Conservation (phyloP, 2,888 invertebrate genomes). For the Sthenelais limicola region DNA sequence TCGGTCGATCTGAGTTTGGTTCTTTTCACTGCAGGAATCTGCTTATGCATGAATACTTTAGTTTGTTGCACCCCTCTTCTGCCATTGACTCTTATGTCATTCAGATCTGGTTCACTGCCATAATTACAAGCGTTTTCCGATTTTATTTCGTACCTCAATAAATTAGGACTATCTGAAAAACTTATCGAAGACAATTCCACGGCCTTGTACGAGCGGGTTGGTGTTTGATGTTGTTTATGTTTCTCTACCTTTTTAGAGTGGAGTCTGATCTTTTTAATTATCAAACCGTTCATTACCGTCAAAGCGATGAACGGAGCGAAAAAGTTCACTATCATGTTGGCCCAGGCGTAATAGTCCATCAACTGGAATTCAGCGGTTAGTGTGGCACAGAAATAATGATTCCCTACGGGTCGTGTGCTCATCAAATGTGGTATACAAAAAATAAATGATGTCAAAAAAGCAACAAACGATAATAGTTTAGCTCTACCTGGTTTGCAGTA, state of each 20-base stretch:
- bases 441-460: too few relatives aligned
- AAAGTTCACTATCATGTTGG: background rate
- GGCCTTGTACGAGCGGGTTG: too few relatives aligned
- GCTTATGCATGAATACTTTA: too few relatives aligned
- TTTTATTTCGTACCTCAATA: too few relatives aligned
- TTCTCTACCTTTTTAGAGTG: background rate
- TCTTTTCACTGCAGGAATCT: background rate
- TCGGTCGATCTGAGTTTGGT: background rate
- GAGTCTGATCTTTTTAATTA: background rate
- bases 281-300: background rate
- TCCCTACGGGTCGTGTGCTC: background rate
- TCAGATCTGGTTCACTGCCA: too few relatives aligned
- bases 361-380: background rate
- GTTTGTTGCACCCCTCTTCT: too few relatives aligned
- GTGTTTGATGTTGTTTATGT: too few relatives aligned
- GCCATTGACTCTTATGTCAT: too few relatives aligned
- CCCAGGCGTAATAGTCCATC: constrained; percentile 3
- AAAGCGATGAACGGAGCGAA: background rate
- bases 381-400: background rate
- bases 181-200: too few relatives aligned
- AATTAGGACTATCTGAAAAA: too few relatives aligned
- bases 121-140: too few relatives aligned
- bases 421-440: constrained; percentile 1
- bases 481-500: background rate
- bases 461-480: background rate